Conservation (phyloP, 2,797 vertebrate genomes). For the Clarias pachynema region DNA sequence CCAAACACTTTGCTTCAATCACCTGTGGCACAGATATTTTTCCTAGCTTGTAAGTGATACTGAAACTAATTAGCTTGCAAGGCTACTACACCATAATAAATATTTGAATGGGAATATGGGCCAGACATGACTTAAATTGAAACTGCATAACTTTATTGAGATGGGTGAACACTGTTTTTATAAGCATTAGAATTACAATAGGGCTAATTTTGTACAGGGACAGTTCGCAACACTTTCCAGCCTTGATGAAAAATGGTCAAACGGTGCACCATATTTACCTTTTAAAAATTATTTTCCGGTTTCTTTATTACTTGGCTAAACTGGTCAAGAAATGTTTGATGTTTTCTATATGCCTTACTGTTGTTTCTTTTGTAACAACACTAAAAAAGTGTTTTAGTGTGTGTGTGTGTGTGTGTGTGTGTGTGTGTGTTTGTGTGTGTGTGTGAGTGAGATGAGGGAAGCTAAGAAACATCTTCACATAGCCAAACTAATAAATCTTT, state of each 20-base stretch:
- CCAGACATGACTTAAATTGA: constrained; percentile 13
- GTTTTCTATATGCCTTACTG: neutral
- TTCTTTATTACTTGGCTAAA: neutral
- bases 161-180: neutral
- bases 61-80: constrained; percentile 38
- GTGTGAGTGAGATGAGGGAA: too few relatives aligned
- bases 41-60: constrained; percentile 46
- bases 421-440: too few relatives aligned
- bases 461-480: too few relatives aligned
- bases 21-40: constrained; percentile 38
- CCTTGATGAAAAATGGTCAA: neutral
- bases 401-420: too few relatives aligned
- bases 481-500: too few relatives aligned
- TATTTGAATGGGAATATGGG: constrained; percentile 39
- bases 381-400: too few relatives aligned
- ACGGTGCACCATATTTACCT: neutral
- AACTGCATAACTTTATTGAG: neutral
- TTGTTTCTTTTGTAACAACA: neutral
- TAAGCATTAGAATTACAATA: neutral
- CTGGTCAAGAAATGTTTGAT: neutral
- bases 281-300: neutral
- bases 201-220: neutral
- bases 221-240: neutral
- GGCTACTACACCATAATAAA: constrained; percentile 30
- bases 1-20: constrained; percentile 37